Conservation (phyloP, 2,113 vertebrate species). For the Psittacula cyanocephala region DNA sequence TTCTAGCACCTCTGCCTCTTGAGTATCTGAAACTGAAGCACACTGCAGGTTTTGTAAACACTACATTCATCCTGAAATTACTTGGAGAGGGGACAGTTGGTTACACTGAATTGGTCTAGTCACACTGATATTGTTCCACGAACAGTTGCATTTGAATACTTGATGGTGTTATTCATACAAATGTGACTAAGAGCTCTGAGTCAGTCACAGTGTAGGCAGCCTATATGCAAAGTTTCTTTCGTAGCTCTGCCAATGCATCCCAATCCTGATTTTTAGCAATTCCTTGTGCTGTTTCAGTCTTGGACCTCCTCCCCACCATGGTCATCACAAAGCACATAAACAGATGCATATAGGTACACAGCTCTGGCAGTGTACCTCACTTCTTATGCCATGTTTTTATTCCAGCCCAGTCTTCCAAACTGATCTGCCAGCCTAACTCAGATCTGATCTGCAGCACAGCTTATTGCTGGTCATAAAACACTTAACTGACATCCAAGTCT, state of each 20-base stretch:
- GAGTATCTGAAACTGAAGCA: not conserved
- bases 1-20: not conserved
- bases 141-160: not conserved
- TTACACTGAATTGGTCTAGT: not conserved
- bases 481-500: not conserved
- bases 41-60: not conserved
- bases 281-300: not conserved
- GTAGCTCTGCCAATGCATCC: not conserved
- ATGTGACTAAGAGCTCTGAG: not conserved
- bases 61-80: not conserved
- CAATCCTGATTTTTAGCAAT: not conserved
- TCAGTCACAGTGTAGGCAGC: not conserved
- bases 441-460: not conserved
- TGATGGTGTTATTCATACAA: not conserved
- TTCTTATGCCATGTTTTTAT: not conserved
- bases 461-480: not conserved
- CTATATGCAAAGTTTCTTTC: not conserved
- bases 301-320: not conserved
- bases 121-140: not conserved
- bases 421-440: not conserved
- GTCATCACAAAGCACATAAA: not conserved
- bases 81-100: not conserved
- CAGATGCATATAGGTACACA: rapidly evolving
- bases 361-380: not conserved
- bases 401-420: not conserved